phyloP scores from a whole-genome alignment of 2,113 vertebrate species.

The Coreoperca whiteheadi region DNA sequence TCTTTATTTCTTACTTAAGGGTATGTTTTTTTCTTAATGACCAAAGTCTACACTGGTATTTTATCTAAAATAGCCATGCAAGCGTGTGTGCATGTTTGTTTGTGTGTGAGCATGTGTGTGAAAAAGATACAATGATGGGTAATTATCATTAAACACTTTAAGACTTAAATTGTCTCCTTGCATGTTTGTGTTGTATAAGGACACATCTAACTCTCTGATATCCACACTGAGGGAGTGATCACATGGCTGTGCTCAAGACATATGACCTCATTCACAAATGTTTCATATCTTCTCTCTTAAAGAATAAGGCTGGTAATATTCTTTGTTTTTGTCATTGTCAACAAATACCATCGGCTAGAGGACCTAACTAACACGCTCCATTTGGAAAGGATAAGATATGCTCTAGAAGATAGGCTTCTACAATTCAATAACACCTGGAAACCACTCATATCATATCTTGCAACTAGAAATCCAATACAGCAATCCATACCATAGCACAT shows the following conservation, averaged over 20 bases:
- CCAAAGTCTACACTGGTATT: background rate
- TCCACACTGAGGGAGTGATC: background rate
- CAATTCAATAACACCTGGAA: no score
- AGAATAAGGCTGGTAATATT: background rate
- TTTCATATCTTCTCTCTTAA: background rate
- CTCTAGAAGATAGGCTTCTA: no score
- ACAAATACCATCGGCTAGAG: background rate
- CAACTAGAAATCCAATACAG: no score
- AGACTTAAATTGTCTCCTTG: background rate
- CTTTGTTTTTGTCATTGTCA: background rate
- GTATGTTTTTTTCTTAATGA: constrained; percentile 2
- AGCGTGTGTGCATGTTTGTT: background rate
- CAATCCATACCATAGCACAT: no score
- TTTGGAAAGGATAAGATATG: no score
- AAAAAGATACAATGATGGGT: background rate
- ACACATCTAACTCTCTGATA: background rate
- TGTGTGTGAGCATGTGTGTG: background rate
- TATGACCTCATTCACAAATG: background rate
- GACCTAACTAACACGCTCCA: no score
- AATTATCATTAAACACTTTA: background rate
- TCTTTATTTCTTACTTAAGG: constrained; percentile 13
- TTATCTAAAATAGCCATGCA: constrained; percentile 2
- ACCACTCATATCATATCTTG: no score
- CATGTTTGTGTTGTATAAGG: constrained; percentile 10
- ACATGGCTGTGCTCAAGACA: background rate